phyloP scores from a whole-genome alignment of 2,113 vertebrate genomes.

The Hemiprocne comata region DNA sequence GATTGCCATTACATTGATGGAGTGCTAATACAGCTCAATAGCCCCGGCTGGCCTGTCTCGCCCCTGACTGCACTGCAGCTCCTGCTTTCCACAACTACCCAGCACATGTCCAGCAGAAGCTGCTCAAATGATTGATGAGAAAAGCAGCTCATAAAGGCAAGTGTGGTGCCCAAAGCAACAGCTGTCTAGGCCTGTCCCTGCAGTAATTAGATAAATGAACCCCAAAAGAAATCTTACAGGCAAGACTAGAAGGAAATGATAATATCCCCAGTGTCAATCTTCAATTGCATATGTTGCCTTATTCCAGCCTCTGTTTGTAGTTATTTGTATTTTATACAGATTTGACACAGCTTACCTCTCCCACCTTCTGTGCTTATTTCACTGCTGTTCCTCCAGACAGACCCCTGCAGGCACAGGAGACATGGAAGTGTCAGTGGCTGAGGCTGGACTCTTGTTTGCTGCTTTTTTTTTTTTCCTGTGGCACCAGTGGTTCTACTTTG shows the following conservation, averaged over 20 bases:
- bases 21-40: constrained; percentile 35
- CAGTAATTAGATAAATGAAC: constrained; percentile 59
- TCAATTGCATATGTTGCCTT: background rate
- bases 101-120: constrained; percentile 13
- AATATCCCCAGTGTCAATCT: background rate
- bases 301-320: background rate
- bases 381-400: background rate
- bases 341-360: background rate
- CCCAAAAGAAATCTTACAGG: constrained; percentile 3
- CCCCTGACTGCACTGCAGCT: background rate
- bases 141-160: constrained; percentile 44
- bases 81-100: constrained; percentile 1
- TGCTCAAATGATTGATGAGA: constrained; percentile 64
- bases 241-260: background rate
- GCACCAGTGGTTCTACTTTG: background rate
- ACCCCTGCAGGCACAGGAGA: background rate
- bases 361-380: background rate
- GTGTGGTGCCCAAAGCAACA: constrained; percentile 52
- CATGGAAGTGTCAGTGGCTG: background rate
- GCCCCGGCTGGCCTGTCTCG: background rate
- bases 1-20: constrained; percentile 39
- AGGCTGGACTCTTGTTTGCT: background rate
- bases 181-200: constrained; percentile 11
- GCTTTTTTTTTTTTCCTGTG: background rate
- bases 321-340: background rate